A percentile compares a stretch with the other conserved stretches of the same genome.
Evolutionary conservation across 2,797 vertebrate genomes (phyloP).

Genomic region (Hyperoplus lanceolatus): DNA sequence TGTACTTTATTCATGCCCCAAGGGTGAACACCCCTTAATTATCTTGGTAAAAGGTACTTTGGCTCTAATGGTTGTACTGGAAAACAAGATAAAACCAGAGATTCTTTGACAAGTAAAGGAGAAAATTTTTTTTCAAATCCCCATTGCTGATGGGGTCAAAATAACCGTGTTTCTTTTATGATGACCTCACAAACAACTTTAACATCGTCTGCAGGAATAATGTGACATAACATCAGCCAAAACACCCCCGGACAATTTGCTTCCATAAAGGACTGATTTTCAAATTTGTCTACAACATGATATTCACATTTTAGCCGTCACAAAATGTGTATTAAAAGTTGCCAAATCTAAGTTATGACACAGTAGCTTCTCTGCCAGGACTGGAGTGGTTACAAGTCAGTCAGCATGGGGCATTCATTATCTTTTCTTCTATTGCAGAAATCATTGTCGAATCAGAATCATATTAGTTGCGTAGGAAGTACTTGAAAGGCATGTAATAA

Average conservation of each 20-base stretch:
- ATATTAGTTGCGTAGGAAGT: not conserved
- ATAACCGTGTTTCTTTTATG: constrained; percentile 3
- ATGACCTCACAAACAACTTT: constrained; percentile 11
- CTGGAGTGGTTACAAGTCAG: not conserved
- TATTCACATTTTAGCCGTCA: not conserved
- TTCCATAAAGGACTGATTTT: not conserved
- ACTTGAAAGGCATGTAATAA: not conserved
- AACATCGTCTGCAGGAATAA: constrained; percentile 15
- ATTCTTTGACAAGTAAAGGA: not conserved
- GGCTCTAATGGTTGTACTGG: constrained; percentile 13
- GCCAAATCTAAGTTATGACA: not conserved
- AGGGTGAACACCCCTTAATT: constrained; percentile 24
- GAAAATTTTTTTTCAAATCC: not conserved
- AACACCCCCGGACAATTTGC: constrained; percentile 11
- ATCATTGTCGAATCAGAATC: not conserved
- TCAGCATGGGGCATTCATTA: not conserved
- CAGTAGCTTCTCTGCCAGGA: not conserved
- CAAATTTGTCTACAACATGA: constrained; percentile 5
- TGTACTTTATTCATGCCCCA: constrained; percentile 44
- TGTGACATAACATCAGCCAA: not conserved
- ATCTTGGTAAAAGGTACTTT: constrained; percentile 37
- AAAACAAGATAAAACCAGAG: constrained; percentile 28
- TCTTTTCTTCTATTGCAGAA: not conserved
- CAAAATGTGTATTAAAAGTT: not conserved
- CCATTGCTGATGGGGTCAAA: constrained; percentile 2